These are phyloP conservation scores for Therioaphis trifolii DNA, from an alignment of 2,888 invertebrate species.

Conservation along the genomic window DNA sequence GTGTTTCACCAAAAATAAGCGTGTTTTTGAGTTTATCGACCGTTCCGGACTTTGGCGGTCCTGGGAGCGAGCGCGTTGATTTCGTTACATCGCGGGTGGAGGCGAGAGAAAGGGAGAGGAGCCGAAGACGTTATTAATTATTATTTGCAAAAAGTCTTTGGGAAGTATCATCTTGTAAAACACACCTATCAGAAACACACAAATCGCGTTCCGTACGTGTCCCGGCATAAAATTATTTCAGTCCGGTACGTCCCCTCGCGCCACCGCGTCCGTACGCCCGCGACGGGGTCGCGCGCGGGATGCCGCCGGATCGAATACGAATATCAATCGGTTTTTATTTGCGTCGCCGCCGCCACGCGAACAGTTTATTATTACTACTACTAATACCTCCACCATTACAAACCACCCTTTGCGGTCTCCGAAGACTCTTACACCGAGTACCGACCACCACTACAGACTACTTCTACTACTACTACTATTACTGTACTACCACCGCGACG, in stretches of 20 bases:
- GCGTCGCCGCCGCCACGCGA: neutral
- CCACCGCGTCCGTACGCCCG: neutral
- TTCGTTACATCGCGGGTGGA: neutral
- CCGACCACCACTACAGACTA: too few relatives aligned
- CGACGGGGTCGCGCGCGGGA: neutral
- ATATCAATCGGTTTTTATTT: neutral
- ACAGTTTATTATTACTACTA: too few relatives aligned
- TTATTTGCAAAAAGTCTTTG: neutral
- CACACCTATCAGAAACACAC: constrained; percentile 32
- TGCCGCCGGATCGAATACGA: neutral
- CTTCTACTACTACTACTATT: too few relatives aligned
- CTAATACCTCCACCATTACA: too few relatives aligned
- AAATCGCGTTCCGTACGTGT: neutral
- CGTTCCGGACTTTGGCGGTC: neutral
- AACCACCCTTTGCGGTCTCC: too few relatives aligned
- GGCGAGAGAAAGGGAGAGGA: neutral
- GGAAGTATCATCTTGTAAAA: neutral
- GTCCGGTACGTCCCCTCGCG: neutral
- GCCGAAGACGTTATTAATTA: too few relatives aligned
- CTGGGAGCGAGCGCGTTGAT: neutral
- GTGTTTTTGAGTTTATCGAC: too few relatives aligned
- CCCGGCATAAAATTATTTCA: constrained; percentile 16
- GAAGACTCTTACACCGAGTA: too few relatives aligned
- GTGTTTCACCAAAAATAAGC: too few relatives aligned
- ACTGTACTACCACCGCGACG: neutral